These are phyloP conservation scores for Chironomus riparius DNA, from an alignment of 2,888 invertebrate species.

Conservation along the genomic window DNA sequence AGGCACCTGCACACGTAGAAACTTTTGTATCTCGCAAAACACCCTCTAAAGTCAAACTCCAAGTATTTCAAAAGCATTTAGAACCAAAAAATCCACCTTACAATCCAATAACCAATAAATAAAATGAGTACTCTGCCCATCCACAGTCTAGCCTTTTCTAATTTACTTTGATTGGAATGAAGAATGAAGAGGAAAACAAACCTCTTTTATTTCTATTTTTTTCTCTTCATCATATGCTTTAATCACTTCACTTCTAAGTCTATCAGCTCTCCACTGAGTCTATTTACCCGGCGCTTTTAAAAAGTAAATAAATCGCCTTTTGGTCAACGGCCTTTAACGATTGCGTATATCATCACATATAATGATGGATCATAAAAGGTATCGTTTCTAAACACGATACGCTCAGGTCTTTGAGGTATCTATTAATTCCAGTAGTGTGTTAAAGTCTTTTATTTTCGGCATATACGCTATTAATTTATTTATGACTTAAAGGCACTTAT, in stretches of 20 bases:
- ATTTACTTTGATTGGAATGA: neutral
- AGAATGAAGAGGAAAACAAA: neutral
- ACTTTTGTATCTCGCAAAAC: too few relatives aligned
- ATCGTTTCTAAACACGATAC: neutral
- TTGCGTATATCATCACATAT: constrained; percentile 10
- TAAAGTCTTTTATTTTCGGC: neutral
- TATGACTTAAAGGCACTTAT: neutral
- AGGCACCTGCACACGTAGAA: too few relatives aligned
- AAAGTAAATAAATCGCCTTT: constrained; percentile 19
- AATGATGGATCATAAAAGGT: neutral
- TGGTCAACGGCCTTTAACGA: constrained; percentile 20
- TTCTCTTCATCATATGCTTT: neutral
- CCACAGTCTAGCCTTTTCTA: neutral
- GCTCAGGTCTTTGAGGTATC: neutral
- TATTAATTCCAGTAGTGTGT: constrained; percentile 8
- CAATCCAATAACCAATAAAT: too few relatives aligned
- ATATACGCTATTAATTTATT: neutral
- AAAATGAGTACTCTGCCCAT: neutral
- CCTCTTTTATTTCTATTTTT: neutral
- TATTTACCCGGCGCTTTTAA: neutral
- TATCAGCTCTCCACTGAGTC: neutral
- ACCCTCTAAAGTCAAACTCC: too few relatives aligned
- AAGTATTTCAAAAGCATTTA: too few relatives aligned
- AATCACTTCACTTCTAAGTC: neutral
- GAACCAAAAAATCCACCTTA: too few relatives aligned